phyloP scores from a whole-genome alignment of 2,888 invertebrate genomes.

The Eupithecia abbreviata region DNA sequence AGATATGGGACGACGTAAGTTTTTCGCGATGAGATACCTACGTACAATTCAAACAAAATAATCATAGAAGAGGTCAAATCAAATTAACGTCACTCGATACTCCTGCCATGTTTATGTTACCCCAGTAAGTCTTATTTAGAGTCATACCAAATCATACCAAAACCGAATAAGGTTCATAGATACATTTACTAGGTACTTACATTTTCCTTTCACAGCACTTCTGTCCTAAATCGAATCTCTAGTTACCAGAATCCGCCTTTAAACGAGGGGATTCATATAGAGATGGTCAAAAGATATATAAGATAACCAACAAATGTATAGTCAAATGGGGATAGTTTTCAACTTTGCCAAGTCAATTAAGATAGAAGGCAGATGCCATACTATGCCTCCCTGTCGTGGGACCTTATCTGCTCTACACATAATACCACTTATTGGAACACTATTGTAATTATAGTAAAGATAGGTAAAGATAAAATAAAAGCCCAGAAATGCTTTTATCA shows the following conservation, averaged over 20 bases:
- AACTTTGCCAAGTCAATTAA: neutral
- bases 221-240: too few species aligned
- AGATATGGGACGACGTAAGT: conserved; percentile 30
- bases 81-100: neutral
- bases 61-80: neutral
- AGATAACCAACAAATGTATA: neutral
- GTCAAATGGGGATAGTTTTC: neutral
- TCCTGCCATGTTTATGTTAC: too few species aligned
- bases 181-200: too few species aligned
- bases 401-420: neutral
- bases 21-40: conserved; percentile 10
- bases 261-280: neutral
- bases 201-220: too few species aligned
- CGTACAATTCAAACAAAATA: neutral
- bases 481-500: conserved; percentile 63
- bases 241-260: too few species aligned
- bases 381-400: neutral
- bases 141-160: too few species aligned
- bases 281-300: neutral
- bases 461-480: conserved; percentile 32
- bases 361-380: neutral
- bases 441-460: neutral
- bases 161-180: too few species aligned
- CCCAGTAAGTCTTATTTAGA: too few species aligned
- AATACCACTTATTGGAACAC: neutral